Evolutionary conservation across 2,888 invertebrate species (phyloP).

Genomic region (Oligia fasciuncula): DNA sequence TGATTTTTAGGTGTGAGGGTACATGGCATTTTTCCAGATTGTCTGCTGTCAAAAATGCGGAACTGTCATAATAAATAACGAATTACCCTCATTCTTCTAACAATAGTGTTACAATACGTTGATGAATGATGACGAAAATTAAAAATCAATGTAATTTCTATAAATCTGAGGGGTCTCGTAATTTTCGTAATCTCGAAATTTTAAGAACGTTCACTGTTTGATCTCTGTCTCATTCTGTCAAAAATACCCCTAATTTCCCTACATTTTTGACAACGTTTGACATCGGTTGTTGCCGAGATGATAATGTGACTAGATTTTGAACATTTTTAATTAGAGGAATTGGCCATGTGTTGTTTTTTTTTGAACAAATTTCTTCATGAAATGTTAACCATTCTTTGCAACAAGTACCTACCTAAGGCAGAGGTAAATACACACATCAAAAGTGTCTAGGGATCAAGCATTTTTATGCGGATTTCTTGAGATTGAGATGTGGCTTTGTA

Average conservation of each 20-base stretch:
- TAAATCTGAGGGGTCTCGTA: background rate
- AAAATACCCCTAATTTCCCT: background rate
- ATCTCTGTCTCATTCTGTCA: background rate
- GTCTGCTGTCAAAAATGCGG: background rate
- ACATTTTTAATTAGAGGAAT: background rate
- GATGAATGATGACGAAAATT: background rate
- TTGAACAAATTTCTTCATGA: background rate
- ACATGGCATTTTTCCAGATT: background rate
- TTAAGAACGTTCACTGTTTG: background rate
- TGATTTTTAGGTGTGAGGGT: conserved; percentile 25
- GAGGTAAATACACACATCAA: no score
- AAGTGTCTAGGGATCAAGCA: no score
- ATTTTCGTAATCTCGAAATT: background rate
- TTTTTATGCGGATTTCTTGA: no score
- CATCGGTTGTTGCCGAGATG: background rate
- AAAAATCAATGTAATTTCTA: background rate
- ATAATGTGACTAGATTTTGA: background rate
- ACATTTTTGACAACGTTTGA: background rate
- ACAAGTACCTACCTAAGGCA: background rate
- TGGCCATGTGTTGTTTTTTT: background rate
- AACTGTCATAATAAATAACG: conserved; percentile 27
- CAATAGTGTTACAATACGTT: background rate
- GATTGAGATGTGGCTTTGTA: no score
- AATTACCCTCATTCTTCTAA: conserved; percentile 36
- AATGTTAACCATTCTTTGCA: background rate